These are phyloP conservation scores for Helicoverpa armigera DNA, from an alignment of 1,140 invertebrate species.

Conservation along the genomic window DNA sequence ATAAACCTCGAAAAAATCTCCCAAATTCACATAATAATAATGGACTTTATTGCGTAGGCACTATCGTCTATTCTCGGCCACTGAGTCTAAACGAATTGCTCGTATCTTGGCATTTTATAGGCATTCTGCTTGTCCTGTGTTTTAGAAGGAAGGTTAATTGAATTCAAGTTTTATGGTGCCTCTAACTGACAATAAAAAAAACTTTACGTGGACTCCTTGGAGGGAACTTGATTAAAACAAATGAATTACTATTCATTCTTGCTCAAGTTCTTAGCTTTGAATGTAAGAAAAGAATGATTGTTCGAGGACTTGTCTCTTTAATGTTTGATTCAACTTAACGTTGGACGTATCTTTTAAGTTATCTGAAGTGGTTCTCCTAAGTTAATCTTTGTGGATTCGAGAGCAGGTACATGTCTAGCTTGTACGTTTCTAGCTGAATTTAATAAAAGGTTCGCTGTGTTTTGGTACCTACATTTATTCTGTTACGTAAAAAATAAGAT, in stretches of 20 bases:
- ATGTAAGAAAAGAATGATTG: slow-evolving; percentile 36
- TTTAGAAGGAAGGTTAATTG: slow-evolving; percentile 49
- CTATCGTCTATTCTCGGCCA: slow-evolving; percentile 29
- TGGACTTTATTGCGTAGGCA: slow-evolving; percentile 43
- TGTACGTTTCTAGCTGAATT: neutral
- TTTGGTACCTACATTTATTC: too few species aligned
- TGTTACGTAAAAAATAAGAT: too few species aligned
- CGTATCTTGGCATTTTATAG: slow-evolving; percentile 48
- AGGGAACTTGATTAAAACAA: slow-evolving; percentile 38
- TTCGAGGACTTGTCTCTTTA: neutral
- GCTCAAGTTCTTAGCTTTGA: slow-evolving; percentile 28
- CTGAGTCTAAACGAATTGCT: slow-evolving; percentile 47
- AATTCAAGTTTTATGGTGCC: slow-evolving; percentile 51
- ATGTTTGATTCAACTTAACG: slow-evolving; percentile 2
- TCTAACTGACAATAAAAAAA: slow-evolving; percentile 46
- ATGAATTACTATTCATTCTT: slow-evolving; percentile 43
- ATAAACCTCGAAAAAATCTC: slow-evolving; percentile 45
- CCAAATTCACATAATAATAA: slow-evolving; percentile 43
- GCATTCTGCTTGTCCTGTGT: slow-evolving; percentile 38
- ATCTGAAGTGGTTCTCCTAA: neutral
- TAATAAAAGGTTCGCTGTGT: neutral
- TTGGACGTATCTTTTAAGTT: neutral
- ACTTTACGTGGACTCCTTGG: slow-evolving; percentile 39
- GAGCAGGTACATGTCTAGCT: neutral
- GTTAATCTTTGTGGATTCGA: neutral